phyloP scores from a whole-genome alignment of 2,113 vertebrate genomes.

The Nyctereutes procyonoides region DNA sequence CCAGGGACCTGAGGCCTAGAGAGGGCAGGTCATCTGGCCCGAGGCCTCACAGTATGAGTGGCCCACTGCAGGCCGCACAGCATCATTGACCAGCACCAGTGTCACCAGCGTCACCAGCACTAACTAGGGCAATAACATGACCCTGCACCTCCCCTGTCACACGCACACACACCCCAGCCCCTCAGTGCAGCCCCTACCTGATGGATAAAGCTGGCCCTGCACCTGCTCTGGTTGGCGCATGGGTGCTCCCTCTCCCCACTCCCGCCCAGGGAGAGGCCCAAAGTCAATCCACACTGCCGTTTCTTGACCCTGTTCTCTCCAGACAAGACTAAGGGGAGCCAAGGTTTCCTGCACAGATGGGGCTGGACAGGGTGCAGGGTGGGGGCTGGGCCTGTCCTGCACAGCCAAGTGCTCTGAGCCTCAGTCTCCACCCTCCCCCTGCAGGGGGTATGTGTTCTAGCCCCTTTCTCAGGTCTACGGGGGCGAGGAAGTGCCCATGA shows the following conservation, averaged over 20 bases:
- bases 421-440: no score
- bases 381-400: not conserved
- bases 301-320: not conserved
- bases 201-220: accelerated
- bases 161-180: accelerated
- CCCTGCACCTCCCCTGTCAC: accelerated
- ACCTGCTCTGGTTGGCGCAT: accelerated
- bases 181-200: accelerated
- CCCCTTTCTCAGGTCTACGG: not conserved
- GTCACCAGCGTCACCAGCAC: not conserved
- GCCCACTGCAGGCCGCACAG: not conserved
- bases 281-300: not conserved
- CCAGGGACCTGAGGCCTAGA: not conserved
- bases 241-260: accelerated
- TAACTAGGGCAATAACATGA: not conserved
- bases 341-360: accelerated
- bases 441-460: not conserved
- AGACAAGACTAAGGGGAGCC: not conserved
- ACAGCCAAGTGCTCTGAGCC: not conserved
- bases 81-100: accelerated
- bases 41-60: not conserved
- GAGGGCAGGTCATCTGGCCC: not conserved
- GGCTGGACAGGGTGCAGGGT: not conserved
- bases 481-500: not conserved
- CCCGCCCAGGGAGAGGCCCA: not conserved